phyloP scores from a whole-genome alignment of 1,140 invertebrate species.

The Drosophila subobscura region DNA sequence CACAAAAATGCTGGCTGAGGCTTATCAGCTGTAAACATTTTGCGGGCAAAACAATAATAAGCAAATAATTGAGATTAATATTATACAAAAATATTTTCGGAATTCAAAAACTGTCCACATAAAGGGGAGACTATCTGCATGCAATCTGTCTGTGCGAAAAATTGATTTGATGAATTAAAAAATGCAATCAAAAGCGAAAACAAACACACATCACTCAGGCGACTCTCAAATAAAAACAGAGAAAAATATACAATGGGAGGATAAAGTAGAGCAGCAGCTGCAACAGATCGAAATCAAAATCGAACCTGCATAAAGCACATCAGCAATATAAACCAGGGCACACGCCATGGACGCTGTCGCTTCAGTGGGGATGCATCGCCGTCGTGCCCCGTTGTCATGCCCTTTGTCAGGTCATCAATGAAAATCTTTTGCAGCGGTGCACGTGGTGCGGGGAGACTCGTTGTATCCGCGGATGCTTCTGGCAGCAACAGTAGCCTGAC shows the following conservation, averaged over 20 bases:
- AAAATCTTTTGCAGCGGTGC: constrained; percentile 62
- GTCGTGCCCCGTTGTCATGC: background rate
- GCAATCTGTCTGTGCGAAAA: no score
- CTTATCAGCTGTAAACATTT: constrained; percentile 25
- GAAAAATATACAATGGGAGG: constrained; percentile 13
- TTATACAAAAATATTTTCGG: no score
- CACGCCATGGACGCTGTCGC: constrained; percentile 46
- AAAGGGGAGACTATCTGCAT: no score
- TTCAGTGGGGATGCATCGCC: constrained; percentile 1
- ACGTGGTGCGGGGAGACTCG: background rate
- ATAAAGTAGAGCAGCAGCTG: constrained; percentile 38
- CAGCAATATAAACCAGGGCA: constrained; percentile 74
- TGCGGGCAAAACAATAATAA: no score
- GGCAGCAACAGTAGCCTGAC: constrained; percentile 47
- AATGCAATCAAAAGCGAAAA: constrained; percentile 17
- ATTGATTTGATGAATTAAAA: constrained; percentile 15
- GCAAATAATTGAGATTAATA: no score
- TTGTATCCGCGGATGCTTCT: background rate
- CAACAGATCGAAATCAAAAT: constrained; percentile 6
- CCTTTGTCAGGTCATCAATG: constrained; percentile 67
- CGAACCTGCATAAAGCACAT: constrained; percentile 72
- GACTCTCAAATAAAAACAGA: constrained; percentile 3
- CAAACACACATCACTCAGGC: constrained; percentile 48
- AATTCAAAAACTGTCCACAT: no score
- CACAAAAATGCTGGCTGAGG: background rate